These are phyloP conservation scores for Lycocerus yunnanus DNA, from an alignment of 2,888 invertebrate species.

Conservation along the genomic window DNA sequence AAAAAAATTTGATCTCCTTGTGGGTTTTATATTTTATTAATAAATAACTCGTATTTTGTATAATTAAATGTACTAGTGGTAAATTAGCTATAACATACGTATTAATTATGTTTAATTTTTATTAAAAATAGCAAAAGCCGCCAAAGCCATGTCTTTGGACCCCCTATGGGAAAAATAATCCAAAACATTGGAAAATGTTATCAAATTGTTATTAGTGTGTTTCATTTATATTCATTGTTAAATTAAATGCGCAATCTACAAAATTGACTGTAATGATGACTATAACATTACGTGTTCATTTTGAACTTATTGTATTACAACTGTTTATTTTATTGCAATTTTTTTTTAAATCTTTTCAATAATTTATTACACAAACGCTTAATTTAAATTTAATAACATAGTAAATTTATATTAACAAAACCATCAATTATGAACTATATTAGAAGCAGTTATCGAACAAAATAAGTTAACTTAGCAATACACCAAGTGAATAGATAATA, in stretches of 20 bases:
- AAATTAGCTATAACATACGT: too few species aligned
- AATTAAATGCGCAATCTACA: background rate
- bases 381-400: background rate
- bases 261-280: background rate
- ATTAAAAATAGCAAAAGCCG: too few species aligned
- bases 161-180: too few species aligned
- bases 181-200: background rate
- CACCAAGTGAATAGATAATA: background rate
- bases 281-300: background rate
- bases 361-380: background rate
- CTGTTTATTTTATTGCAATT: background rate
- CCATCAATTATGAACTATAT: background rate
- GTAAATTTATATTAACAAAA: background rate
- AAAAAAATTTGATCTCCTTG: too few species aligned
- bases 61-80: too few species aligned
- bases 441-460: background rate
- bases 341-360: background rate
- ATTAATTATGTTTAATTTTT: too few species aligned
- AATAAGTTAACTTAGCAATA: background rate
- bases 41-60: too few species aligned
- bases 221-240: background rate
- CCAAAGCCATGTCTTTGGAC: too few species aligned
- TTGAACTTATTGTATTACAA: background rate
- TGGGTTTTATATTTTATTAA: too few species aligned
- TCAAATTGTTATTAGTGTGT: background rate